A percentile compares a stretch with the other conserved stretches of the same genome.
phyloP scores from a whole-genome alignment of 1,140 invertebrate genomes.

The Apis cerana region DNA sequence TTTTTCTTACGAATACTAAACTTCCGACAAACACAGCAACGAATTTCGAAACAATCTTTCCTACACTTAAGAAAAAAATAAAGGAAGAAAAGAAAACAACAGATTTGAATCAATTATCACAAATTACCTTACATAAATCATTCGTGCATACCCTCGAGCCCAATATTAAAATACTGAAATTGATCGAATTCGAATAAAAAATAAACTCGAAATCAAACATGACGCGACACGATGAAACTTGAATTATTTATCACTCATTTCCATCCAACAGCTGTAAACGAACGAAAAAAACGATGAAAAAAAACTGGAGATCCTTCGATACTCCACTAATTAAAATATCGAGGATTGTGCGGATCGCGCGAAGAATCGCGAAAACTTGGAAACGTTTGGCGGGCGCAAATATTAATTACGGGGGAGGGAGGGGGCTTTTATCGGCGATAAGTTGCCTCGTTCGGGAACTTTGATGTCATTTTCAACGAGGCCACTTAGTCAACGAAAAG shows the following conservation, averaged over 20 bases:
- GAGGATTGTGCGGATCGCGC: no score
- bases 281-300: neutral
- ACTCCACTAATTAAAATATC: neutral
- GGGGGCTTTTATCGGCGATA: neutral
- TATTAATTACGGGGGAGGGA: conserved; percentile 2
- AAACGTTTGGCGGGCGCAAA: neutral
- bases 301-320: neutral
- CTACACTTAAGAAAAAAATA: no score
- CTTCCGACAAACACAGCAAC: no score
- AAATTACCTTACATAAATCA: no score
- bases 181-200: neutral
- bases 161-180: no score
- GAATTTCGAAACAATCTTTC: no score
- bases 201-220: neutral
- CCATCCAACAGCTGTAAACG: neutral
- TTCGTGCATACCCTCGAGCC: no score
- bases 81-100: no score
- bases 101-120: no score
- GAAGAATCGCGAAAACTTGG: neutral
- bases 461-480: conserved; percentile 37
- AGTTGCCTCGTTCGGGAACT: conserved; percentile 19
- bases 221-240: no score
- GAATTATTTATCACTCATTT: neutral
- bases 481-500: conserved; percentile 33
- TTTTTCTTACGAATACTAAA: no score